Evolutionary conservation across 1,140 invertebrate species (phyloP).

Genomic region (Oryctes rhinoceros): DNA sequence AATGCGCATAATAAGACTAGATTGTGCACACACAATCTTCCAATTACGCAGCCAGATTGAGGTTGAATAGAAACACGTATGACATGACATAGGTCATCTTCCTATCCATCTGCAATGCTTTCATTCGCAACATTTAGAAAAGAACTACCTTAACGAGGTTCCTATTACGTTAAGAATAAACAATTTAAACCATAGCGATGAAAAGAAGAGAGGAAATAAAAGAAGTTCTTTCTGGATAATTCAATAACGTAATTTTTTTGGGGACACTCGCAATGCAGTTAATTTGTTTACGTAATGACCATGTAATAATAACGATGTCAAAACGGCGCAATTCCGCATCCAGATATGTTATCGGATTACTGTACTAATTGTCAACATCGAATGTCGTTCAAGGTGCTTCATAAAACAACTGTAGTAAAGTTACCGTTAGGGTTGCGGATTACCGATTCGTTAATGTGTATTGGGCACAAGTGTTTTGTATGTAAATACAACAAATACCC

Average conservation of each 20-base stretch:
- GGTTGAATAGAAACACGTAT: background rate
- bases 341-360: conserved; percentile 8
- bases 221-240: too few species aligned
- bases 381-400: conserved; percentile 12
- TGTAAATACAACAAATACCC: background rate
- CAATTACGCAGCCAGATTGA: background rate
- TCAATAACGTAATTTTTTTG: too few species aligned
- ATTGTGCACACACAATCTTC: background rate
- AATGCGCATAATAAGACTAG: background rate
- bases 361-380: background rate
- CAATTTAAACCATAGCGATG: too few species aligned
- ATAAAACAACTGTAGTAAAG: conserved; percentile 7
- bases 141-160: too few species aligned
- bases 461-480: background rate
- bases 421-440: conserved; percentile 10
- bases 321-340: background rate
- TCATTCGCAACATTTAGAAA: too few species aligned
- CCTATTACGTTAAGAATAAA: too few species aligned
- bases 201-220: too few species aligned
- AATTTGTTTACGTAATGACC: background rate
- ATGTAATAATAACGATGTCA: background rate
- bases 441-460: conserved; percentile 3
- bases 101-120: too few species aligned
- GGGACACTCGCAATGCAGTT: too few species aligned
- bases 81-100: background rate